Evolutionary conservation across 1,140 invertebrate genomes (phyloP).

Genomic region (Lepidostoma basale): DNA sequence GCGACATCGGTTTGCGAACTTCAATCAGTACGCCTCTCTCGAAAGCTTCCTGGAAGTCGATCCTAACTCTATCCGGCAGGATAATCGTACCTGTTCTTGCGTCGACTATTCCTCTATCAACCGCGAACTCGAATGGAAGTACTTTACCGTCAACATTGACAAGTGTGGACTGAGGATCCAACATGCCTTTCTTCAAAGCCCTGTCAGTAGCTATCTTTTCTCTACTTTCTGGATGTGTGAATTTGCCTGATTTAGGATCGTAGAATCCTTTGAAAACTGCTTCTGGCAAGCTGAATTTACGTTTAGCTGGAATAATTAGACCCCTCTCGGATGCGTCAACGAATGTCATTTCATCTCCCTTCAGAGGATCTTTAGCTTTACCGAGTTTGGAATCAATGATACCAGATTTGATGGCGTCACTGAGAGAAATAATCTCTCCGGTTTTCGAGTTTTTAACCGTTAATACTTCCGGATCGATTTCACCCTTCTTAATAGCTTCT

Average conservation of each 20-base stretch:
- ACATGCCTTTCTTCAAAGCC: conserved; percentile 77
- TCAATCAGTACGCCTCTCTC: conserved; percentile 83
- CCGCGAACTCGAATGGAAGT: conserved; percentile 81
- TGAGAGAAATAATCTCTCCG: conserved; percentile 77
- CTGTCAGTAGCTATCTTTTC: conserved; percentile 77
- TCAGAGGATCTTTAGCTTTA: conserved; percentile 76
- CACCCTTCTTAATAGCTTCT: conserved; percentile 76
- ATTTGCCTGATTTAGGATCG: conserved; percentile 73
- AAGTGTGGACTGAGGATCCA: conserved; percentile 81
- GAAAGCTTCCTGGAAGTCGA: conserved; percentile 86
- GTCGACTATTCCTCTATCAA: conserved; percentile 79
- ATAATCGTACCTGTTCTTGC: conserved; percentile 72
- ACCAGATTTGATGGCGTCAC: conserved; percentile 80
- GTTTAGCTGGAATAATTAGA: conserved; percentile 79
- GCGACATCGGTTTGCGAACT: conserved; percentile 77
- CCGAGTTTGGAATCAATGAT: conserved; percentile 83
- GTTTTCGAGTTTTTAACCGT: conserved; percentile 81
- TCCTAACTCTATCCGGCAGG: conserved; percentile 65
- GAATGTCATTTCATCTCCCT: conserved; percentile 75
- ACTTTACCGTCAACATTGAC: conserved; percentile 75
- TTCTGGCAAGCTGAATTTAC: conserved; percentile 82
- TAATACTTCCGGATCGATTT: conserved; percentile 78
- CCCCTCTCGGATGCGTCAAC: conserved; percentile 81
- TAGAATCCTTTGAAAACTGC: conserved; percentile 87
- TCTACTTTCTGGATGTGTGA: conserved; percentile 71